Base-by-base conservation (phyloP, 2,888 invertebrate species). In the Coenonympha arcania region DNA sequence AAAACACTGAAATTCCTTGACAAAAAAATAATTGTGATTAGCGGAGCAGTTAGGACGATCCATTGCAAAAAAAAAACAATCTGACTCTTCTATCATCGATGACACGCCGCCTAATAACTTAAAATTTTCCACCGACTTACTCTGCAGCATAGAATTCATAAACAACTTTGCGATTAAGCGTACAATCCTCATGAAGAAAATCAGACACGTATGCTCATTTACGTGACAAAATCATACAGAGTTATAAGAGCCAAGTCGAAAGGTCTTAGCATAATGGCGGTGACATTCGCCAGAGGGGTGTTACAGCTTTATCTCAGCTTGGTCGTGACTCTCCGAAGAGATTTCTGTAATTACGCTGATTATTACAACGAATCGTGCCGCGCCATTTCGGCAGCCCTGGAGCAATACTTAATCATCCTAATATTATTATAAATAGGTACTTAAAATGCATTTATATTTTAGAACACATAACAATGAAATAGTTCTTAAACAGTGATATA, bases 341-440 rank as follows among this genome's bases (percentile, higher is more conserved):
- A 84, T 83, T 84, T 78, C 58, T 65, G 75, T 84, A 85, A 85
- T 85, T 85, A 81, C 77, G 64, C 73, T 81, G 78, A 83, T 85
- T 85, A 81, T 80, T 69, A 75, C 74, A 72, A 70, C 66, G 69
- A 37, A 46, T 43, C 28, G 48, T 31, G 43, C 49, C 43, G 43
- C 31, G 42, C 39, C 44, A 30, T 20, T 36, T 16, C 22, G 36
- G 30, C 33, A 34, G 28, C 34, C 44, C 34, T n/a, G 34, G 11
- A 34, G 44, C 44, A 11, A 44, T 36, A 36, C 36, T 44, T 44
- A 24, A 36, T 44, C 18, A 15, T 22, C 13, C 22, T 19, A 20
- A 9, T 33, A 45, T 31, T 39, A 39, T 6, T 9, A 26, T 40
- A 19, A 11, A 45, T 31, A n/a, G n/a, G n/a, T n/a, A 50, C 8